Percentiles rank a stretch among this genome's conserved stretches.
Conservation (phyloP, 2,888 invertebrate genomes). For the Drosophila quinaria region DNA sequence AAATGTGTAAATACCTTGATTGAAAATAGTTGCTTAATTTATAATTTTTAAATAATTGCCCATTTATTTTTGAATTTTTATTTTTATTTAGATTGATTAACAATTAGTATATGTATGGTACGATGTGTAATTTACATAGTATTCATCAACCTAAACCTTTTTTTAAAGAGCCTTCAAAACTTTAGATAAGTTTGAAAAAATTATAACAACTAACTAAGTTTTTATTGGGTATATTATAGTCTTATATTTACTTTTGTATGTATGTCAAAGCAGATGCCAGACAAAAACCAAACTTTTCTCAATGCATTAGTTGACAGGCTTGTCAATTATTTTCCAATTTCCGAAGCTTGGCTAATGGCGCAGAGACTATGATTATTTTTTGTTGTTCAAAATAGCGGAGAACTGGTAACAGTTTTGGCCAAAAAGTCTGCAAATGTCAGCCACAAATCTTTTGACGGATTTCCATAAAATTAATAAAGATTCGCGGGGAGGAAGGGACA, state of each 20-base stretch:
- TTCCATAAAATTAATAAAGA: slow-evolving; percentile 27
- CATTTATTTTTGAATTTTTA: too few species aligned
- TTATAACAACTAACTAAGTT: too few species aligned
- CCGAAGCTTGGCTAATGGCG: slow-evolving; percentile 1
- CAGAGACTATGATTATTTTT: slow-evolving; percentile 13
- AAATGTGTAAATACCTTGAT: background rate
- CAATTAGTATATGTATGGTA: too few species aligned
- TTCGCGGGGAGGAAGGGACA: slow-evolving; percentile 2
- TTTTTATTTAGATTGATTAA: too few species aligned
- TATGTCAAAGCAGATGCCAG: background rate
- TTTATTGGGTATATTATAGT: background rate
- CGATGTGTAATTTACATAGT: too few species aligned
- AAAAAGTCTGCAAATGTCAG: slow-evolving; percentile 22
- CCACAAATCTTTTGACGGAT: slow-evolving; percentile 16
- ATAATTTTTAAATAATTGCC: too few species aligned
- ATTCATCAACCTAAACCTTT: too few species aligned
- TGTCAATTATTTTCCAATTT: slow-evolving; percentile 38
- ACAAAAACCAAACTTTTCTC: background rate
- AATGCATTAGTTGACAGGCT: slow-evolving; percentile 6
- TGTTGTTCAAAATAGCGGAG: background rate
- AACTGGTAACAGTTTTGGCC: slow-evolving; percentile 3
- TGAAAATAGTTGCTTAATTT: background rate
- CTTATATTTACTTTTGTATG: background rate
- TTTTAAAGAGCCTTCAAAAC: too few species aligned
- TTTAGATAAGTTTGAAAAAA: too few species aligned